phyloP scores from a whole-genome alignment of 1,140 invertebrate genomes.

The Platorchestia sp. region DNA sequence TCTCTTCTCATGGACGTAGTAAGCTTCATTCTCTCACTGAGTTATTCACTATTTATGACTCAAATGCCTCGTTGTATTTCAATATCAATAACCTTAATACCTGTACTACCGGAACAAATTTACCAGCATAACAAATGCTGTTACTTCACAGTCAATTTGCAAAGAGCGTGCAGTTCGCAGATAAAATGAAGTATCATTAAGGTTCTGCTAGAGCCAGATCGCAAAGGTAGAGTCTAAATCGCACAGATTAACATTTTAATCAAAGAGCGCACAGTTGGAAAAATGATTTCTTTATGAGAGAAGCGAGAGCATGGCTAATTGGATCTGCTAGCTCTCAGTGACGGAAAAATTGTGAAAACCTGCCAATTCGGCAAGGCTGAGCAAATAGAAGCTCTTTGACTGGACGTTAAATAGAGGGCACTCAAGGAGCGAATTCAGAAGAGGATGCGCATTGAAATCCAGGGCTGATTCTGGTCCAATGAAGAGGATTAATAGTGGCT shows the following conservation, averaged over 20 bases:
- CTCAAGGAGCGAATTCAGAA: background rate
- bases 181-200: background rate
- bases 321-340: background rate
- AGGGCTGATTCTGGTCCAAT: background rate
- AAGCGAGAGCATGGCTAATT: slow-evolving; percentile 4
- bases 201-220: background rate
- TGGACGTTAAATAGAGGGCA: background rate
- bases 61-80: background rate
- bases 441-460: background rate
- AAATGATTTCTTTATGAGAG: background rate
- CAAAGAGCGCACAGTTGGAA: background rate
- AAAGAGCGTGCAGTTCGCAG: background rate
- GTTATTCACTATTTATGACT: background rate
- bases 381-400: background rate
- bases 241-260: slow-evolving; percentile 9
- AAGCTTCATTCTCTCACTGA: too few relatives aligned
- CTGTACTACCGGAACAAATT: background rate
- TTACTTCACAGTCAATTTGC: background rate
- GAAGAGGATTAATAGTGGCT: background rate
- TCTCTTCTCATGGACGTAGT: too few relatives aligned
- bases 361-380: background rate
- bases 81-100: background rate
- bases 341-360: background rate
- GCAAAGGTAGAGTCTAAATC: background rate
- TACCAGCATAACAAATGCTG: background rate